A percentile compares a stretch with the other conserved stretches of the same genome.
phyloP scores from a whole-genome alignment of 2,113 vertebrate species.

The Stercorarius parasiticus region DNA sequence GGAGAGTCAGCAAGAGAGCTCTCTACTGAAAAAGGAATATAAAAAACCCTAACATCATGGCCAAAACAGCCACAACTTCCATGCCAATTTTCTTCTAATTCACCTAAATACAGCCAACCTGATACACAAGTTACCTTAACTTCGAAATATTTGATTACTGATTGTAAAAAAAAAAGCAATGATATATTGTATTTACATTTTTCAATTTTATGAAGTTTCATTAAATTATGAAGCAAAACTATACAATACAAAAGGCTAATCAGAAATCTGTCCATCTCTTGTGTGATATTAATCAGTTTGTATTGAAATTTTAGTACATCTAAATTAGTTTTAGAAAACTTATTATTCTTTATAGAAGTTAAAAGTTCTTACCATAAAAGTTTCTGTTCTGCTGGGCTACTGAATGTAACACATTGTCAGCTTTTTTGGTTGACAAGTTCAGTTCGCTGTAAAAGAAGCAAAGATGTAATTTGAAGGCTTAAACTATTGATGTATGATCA shows the following conservation, averaged over 20 bases:
- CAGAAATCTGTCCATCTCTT: background rate
- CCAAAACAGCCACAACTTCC: background rate
- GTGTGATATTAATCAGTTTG: background rate
- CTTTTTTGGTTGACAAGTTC: slow-evolving; percentile 64
- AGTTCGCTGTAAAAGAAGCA: slow-evolving; percentile 81
- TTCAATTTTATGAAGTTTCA: background rate
- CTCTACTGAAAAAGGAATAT: background rate
- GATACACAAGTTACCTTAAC: background rate
- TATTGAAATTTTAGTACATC: background rate
- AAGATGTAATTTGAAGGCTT: background rate
- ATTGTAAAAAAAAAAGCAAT: background rate
- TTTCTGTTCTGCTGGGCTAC: slow-evolving; percentile 61
- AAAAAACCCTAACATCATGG: background rate
- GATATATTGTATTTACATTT: background rate
- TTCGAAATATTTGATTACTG: background rate
- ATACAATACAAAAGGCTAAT: background rate
- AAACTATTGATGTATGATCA: background rate
- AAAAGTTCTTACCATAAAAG: slow-evolving; percentile 67
- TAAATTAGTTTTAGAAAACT: background rate
- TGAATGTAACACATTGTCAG: slow-evolving; percentile 26
- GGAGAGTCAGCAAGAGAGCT: background rate
- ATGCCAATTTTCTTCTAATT: background rate
- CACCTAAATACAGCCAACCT: background rate
- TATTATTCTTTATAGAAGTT: background rate
- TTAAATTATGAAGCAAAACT: background rate